These are phyloP conservation scores for Acrocephalus kingi DNA, from an alignment of 2,113 vertebrate genomes.

Conservation along the genomic window DNA sequence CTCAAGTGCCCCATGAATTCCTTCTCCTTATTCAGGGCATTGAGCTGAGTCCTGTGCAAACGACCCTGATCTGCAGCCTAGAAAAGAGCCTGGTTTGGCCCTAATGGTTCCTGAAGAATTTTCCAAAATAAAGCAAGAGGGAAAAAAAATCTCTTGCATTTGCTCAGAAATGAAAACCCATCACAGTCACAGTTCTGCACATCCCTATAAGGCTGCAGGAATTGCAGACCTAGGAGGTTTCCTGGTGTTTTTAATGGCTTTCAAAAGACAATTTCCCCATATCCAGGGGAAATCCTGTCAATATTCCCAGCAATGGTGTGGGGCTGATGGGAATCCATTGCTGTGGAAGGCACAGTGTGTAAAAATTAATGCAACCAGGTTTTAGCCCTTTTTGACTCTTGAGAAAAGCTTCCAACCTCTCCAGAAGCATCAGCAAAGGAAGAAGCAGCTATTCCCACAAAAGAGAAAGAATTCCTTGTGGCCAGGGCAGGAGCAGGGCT, in stretches of 20 bases:
- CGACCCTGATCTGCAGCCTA: not conserved
- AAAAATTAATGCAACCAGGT: not conserved
- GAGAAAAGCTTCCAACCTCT: not conserved
- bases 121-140: not conserved
- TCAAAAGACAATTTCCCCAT: not conserved
- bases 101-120: not conserved
- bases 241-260: not conserved
- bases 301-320: not conserved
- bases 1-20: not conserved
- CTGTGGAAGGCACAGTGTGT: rapidly evolving
- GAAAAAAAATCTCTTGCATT: not conserved
- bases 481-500: not conserved
- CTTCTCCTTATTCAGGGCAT: not conserved
- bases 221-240: not conserved
- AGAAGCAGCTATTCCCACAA: not conserved
- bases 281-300: not conserved
- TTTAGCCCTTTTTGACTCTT: not conserved
- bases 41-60: not conserved
- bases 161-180: not conserved
- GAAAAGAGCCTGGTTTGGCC: not conserved
- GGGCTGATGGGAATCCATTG: not conserved
- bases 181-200: not conserved
- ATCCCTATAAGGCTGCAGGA: not conserved
- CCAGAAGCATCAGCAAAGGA: not conserved
- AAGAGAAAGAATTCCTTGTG: not conserved